Base-by-base conservation (phyloP, 2,888 invertebrate species). In the Tanaodytes sp. region DNA sequence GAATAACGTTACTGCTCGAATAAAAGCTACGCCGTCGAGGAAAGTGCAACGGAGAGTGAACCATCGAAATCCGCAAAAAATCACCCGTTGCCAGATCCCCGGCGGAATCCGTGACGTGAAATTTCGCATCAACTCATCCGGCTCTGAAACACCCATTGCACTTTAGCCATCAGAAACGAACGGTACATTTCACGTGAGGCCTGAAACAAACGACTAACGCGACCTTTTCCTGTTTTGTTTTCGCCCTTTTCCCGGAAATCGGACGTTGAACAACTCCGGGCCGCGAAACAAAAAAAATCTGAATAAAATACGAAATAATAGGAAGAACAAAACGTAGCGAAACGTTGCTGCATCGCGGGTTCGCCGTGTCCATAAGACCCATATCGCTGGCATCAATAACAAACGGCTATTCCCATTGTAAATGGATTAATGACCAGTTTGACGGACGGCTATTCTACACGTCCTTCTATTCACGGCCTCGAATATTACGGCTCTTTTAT, bases 91-190 rank as follows among this genome's bases (percentile, higher is more conserved):
- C 43, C 43, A 6, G 5, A 12, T 12, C 8, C 43, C 27, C 16
- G 23, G 23, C 23, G 14, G 23, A 8, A 43, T 18, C 9, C 43
- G 40, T 37, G 18, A 46, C 31, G 16, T 33, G 19, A 37, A 51
- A 51, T 39, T 51, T 42, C 42, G 33, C 42, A 42, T 42, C 31
- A 54, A 54, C 42, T 54, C 54, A 42, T 42, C 42, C 33, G 19
- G 30, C 30, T 40, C 40, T 8, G 52, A 39, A 31, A 33, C 54
- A 54, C 42, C 20, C 33, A 37, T 37, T 49, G 42, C 42, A 54
- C 54, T 54, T 42, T 54, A 9, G 8, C 20, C 36, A 37, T 19
- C 19, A 37, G 18, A 33, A 46, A 18, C 33, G 15, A 51, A 52
- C 52, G 40, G 40, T 40, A 30, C 30, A 12, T 42, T 54, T 42